Conservation (phyloP, 2,888 invertebrate genomes). For the Lochmaea crataegi region DNA sequence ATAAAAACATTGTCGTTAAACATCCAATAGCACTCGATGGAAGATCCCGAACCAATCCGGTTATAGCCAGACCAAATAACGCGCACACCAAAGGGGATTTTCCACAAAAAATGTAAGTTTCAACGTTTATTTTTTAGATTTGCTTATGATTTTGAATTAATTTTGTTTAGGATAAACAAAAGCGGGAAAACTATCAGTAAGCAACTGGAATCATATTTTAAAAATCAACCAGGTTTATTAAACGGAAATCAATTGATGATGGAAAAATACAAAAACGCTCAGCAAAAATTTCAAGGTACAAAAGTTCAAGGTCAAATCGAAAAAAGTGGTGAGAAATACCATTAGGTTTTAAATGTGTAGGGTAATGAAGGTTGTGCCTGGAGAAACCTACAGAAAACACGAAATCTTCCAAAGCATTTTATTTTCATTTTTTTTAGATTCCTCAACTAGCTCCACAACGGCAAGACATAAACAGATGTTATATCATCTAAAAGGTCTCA, state of each 20-base stretch:
- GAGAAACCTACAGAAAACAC: no score
- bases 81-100: background rate
- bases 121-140: background rate
- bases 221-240: constrained; percentile 42
- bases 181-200: constrained; percentile 48
- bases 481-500: constrained; percentile 45
- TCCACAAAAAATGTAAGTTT: constrained; percentile 3
- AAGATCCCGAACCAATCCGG: background rate
- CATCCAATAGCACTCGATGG: background rate
- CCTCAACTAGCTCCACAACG: background rate
- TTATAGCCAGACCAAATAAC: background rate
- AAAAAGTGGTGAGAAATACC: background rate
- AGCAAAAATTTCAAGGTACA: background rate
- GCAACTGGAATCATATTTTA: constrained; percentile 48
- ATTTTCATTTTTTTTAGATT: constrained; percentile 10
- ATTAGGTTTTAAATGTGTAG: no score
- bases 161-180: constrained; percentile 46
- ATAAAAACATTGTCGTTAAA: background rate
- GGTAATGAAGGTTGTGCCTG: no score
- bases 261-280: constrained; percentile 8
- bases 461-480: constrained; percentile 43
- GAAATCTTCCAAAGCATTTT: background rate
- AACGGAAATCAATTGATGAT: background rate
- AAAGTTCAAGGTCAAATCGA: background rate
- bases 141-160: background rate